phyloP scores from a whole-genome alignment of 2,113 vertebrate species.

The Bucco capensis region DNA sequence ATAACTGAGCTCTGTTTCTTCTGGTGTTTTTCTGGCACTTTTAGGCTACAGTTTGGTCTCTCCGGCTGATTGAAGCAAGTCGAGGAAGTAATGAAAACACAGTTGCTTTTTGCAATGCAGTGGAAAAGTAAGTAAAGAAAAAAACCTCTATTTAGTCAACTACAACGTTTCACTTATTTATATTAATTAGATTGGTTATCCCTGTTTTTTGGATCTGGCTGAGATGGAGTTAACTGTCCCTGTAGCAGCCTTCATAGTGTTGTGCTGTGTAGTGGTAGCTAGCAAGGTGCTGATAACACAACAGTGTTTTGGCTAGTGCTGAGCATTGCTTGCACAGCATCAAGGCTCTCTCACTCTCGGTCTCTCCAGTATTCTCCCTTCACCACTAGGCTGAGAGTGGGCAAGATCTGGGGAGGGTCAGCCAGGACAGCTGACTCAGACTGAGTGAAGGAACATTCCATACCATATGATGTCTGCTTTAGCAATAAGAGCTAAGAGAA shows the following conservation, averaged over 20 bases:
- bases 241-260: background rate
- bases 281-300: background rate
- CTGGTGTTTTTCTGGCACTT: background rate
- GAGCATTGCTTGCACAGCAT: background rate
- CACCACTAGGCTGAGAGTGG: background rate
- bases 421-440: background rate
- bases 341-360: too few species aligned
- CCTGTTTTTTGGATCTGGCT: background rate
- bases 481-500: background rate
- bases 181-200: background rate
- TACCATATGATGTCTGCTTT: accelerated
- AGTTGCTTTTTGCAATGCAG: conserved; percentile 51
- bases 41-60: conserved; percentile 40
- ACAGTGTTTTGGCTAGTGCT: background rate
- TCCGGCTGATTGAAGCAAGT: conserved; percentile 57
- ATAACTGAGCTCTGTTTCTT: conserved; percentile 29
- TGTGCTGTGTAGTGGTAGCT: background rate
- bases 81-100: conserved; percentile 43
- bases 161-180: background rate
- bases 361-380: too few species aligned
- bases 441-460: background rate
- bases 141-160: background rate
- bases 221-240: background rate
- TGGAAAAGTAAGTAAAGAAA: conserved; percentile 66
- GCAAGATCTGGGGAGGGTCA: background rate